These are phyloP conservation scores for Barbus barbus DNA, from an alignment of 2,113 vertebrate genomes.

Conservation along the genomic window DNA sequence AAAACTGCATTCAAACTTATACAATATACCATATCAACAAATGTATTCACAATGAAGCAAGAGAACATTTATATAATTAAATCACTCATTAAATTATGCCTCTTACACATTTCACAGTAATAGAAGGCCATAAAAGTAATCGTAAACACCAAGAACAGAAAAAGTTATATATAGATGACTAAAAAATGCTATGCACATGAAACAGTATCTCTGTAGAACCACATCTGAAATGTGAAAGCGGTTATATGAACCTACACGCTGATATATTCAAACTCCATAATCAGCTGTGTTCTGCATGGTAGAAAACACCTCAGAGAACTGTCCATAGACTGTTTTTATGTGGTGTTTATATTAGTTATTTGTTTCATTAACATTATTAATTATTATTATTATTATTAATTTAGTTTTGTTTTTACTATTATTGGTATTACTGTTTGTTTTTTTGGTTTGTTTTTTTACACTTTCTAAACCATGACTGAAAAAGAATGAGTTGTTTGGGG, in stretches of 20 bases:
- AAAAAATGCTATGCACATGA: too few relatives aligned
- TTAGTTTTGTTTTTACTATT: background rate
- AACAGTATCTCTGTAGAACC: background rate
- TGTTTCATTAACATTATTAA: background rate
- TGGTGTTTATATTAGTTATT: background rate
- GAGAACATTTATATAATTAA: background rate
- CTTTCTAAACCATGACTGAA: background rate
- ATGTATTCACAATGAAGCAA: background rate
- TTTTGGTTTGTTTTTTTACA: background rate
- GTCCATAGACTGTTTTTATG: background rate
- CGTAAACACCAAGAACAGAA: background rate
- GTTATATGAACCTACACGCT: background rate
- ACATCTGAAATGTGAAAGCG: background rate
- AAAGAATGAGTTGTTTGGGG: too few relatives aligned
- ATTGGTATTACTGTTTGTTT: background rate
- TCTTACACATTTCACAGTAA: background rate
- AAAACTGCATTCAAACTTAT: background rate
- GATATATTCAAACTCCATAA: background rate
- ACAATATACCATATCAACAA: background rate
- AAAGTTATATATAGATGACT: background rate
- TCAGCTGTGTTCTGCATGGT: background rate
- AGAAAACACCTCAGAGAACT: background rate
- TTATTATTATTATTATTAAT: background rate
- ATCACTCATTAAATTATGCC: background rate
- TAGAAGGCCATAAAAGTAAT: background rate